Evolutionary conservation across 2,797 vertebrate genomes (phyloP).

Genomic region (Atherinosoma microstoma): DNA sequence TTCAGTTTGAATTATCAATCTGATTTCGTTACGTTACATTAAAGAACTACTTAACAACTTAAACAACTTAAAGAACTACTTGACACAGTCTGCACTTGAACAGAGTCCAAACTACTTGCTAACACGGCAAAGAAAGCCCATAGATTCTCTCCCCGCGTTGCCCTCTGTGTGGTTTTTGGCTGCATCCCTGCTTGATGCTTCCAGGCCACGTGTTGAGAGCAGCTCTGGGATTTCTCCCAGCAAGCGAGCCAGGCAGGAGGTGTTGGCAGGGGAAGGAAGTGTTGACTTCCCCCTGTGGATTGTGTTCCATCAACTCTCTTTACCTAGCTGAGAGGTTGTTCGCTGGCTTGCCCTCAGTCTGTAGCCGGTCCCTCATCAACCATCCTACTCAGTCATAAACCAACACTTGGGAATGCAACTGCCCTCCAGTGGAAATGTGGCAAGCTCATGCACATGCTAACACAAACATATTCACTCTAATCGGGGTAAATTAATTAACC

Average conservation of each 20-base stretch:
- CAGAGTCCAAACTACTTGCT: slow-evolving; percentile 15
- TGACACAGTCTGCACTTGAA: slow-evolving; percentile 11
- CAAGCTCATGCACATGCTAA: neutral
- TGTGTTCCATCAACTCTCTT: slow-evolving; percentile 64
- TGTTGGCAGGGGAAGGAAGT: slow-evolving; percentile 64
- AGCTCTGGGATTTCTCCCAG: slow-evolving; percentile 52
- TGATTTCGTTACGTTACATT: neutral
- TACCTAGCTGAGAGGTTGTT: slow-evolving; percentile 53
- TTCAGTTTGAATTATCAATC: neutral
- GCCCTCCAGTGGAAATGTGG: slow-evolving; percentile 37
- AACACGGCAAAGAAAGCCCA: slow-evolving; percentile 24
- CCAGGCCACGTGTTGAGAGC: slow-evolving; percentile 55
- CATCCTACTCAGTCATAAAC: slow-evolving; percentile 36
- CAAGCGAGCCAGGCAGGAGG: slow-evolving; percentile 50
- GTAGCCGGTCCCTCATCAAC: slow-evolving; percentile 17
- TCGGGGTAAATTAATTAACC: slow-evolving; percentile 56
- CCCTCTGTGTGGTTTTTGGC: slow-evolving; percentile 52
- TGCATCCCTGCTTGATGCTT: slow-evolving; percentile 16
- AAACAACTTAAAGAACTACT: too few species aligned
- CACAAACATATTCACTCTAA: slow-evolving; percentile 32
- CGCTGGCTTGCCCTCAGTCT: slow-evolving; percentile 30
- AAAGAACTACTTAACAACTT: neutral
- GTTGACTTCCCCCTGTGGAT: slow-evolving; percentile 59
- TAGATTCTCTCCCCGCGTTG: slow-evolving; percentile 39
- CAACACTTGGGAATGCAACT: slow-evolving; percentile 23